Evolutionary conservation across 2,797 vertebrate genomes (phyloP).

Genomic region (Rallus crepitans): DNA sequence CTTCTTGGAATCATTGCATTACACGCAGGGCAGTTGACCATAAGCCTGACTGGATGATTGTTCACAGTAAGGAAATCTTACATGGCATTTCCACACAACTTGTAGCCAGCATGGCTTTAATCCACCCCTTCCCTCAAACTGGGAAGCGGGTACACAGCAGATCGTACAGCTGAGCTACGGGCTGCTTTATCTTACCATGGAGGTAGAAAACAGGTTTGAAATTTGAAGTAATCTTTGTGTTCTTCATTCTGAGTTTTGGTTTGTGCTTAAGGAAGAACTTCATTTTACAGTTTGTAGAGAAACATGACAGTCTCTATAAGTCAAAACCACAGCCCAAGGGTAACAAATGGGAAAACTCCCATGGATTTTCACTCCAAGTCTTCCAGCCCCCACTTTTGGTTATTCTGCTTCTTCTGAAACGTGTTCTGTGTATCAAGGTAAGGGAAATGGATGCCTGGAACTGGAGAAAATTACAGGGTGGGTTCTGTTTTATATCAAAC

Average conservation of each 20-base stretch:
- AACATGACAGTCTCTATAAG: not conserved
- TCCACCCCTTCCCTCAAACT: fast-evolving
- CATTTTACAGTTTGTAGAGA: not conserved
- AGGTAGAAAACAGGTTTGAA: not conserved
- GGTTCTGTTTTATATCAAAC: not conserved
- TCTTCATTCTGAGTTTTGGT: not conserved
- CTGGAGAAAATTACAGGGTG: not conserved
- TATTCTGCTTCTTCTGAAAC: not conserved
- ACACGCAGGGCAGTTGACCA: not conserved
- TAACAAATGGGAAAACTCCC: not conserved
- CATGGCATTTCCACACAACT: not conserved
- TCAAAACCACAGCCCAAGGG: not conserved
- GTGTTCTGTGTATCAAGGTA: not conserved
- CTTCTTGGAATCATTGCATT: not conserved
- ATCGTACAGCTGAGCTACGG: not conserved
- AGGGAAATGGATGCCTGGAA: not conserved
- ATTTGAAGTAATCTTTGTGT: not conserved
- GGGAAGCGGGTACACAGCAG: not conserved
- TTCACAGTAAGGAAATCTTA: not conserved
- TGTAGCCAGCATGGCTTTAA: not conserved
- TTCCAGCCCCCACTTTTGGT: not conserved
- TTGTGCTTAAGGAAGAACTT: not conserved
- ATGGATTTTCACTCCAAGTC: not conserved
- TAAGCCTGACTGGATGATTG: not conserved
- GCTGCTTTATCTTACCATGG: not conserved